Percentiles rank a stretch among this genome's conserved stretches.
Conservation (phyloP, 2,797 vertebrate genomes). For the Rallus crepitans region DNA sequence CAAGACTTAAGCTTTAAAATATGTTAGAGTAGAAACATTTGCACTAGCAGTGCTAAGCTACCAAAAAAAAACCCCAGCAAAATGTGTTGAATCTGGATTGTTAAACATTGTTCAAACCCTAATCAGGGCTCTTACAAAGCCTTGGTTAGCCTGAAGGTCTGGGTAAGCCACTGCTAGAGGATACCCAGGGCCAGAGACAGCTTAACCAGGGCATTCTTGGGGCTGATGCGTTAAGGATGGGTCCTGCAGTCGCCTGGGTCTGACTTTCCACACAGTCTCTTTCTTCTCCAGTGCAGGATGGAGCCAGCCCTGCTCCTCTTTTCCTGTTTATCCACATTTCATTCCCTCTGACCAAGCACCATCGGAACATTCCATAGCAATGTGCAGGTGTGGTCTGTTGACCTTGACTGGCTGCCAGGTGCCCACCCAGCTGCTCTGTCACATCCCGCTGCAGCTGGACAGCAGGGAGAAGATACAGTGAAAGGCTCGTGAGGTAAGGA, state of each 20-base stretch:
- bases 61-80: not conserved
- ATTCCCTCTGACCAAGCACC: not conserved
- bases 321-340: not conserved
- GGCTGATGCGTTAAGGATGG: not conserved
- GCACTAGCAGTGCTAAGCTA: not conserved
- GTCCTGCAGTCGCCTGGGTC: not conserved
- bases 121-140: not conserved
- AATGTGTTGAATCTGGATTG: rapidly evolving
- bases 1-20: not conserved
- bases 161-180: not conserved
- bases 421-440: not conserved
- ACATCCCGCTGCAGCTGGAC: not conserved
- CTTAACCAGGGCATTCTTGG: not conserved
- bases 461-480: not conserved
- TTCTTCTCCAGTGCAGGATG: not conserved
- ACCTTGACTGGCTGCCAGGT: not conserved
- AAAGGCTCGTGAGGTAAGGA: rapidly evolving
- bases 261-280: not conserved
- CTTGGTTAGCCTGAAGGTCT: not conserved
- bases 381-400: not conserved
- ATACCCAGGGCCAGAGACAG: not conserved
- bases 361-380: rapidly evolving
- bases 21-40: not conserved
- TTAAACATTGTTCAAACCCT: not conserved
- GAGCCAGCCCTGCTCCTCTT: not conserved